Base-by-base conservation (phyloP, 2,888 invertebrate species). In the Scaptomyza flava region DNA sequence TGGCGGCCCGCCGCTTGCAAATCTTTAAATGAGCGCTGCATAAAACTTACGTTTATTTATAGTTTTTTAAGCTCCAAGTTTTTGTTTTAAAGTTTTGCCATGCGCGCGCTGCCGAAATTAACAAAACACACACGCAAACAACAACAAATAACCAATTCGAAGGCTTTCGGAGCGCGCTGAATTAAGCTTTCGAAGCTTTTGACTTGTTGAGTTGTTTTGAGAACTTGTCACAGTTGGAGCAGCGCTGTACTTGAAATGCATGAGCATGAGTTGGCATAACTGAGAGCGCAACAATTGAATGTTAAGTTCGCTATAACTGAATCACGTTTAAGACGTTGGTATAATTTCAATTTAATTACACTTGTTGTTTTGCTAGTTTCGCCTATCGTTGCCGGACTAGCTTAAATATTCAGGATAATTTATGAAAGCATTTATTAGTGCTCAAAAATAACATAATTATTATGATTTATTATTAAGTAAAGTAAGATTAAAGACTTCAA, bases 1-100 rank as follows among this genome's bases (percentile, higher is more conserved):
- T 77, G 81, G 53, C 75, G 68, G 70, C 81, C 81, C 79, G 79
- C 78, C 83, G 83, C 87, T 89, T 84, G 87, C 87, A 90, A 91
- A 90, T 90, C 89, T 91, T 86, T 79, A 81, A 90, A 89, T 91
- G 90, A 88, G 84, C 85, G 80, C 87, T 87, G 79, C 88, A 81
- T 70, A 73, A 81, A 83, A 83, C 45, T 59, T 68, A 89, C 89
- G 84, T 89, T 91, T 91, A 91, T 90, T 91, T 91, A 90, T 91
- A 91, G 89, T 87, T 91, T 91, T 91, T 87, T 72, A 17, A 43
- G 66, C 60, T 66, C 53, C 62, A 17, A 20, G 63, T 63, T 74
- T 64, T 68, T 66, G 2, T 9, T 8, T 48, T 27, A 6, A 60
- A 79, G 81, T 78, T 80, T 81, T 81, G 76, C 83, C 80, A 79